Evolutionary conservation across 2,888 invertebrate genomes (phyloP), one percentile per base, ranked within the genome.

Genomic region (Bibio marci): DNA sequence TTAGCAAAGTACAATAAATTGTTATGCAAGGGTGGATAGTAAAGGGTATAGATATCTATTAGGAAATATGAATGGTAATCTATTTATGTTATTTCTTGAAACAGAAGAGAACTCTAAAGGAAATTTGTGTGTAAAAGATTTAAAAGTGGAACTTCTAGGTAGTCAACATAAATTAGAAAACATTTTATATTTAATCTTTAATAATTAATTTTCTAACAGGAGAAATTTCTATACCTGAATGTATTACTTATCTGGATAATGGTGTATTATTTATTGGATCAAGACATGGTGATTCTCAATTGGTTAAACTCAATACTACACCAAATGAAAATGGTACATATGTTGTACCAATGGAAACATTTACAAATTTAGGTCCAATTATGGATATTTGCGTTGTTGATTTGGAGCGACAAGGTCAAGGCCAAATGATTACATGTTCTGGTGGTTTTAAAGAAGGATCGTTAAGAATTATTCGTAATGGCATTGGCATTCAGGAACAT

Each of bases 361-460:
- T 92, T 63, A 91, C 92, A 19, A 97, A 95, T 64, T 69, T 99
- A 32, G 97, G 94, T 4, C 97, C 98, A 1, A 95, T 99, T 49
- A 76, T 94, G 17, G 97, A 97, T 59, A 94, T 97, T 85, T 88
- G 91, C 47, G 88, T 97, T 2, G 95, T 95, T 3, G 95, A 97
- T 64, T 69, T 95, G 45, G 95, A 97, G 62, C 67, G 88, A 13
- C 94, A 94, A 59, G 97, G 97, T 0, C 97, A 98, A 65, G 94
- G 92, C 12, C 94, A 94, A 59, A 76, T 98, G 45, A 91, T 98
- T 32, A 98, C 98, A 0, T 98, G 97, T 56, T 97, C 97, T 0
- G 97, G 88, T 10, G 86, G 87, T 3, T 94, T 82, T 58, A 98
- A 97, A 62, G 95, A 97, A 67, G 98, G 98, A 1, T 94, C 95